Conservation (phyloP, 2,113 vertebrate genomes). For the Triplophysa rosa region DNA sequence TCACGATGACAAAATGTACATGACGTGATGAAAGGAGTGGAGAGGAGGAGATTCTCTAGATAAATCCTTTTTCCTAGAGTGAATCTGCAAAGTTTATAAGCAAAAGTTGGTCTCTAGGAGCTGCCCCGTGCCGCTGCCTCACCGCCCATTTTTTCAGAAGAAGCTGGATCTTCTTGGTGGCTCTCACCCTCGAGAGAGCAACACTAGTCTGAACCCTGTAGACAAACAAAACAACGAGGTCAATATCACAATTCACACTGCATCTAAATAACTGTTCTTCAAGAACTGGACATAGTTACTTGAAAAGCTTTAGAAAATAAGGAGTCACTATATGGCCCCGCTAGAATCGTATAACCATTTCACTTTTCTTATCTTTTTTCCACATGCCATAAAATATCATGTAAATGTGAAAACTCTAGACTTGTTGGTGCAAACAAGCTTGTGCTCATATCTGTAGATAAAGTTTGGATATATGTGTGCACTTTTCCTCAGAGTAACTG, state of each 20-base stretch:
- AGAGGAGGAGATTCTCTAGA: background rate
- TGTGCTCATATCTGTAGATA: too few species aligned
- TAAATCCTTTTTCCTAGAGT: background rate
- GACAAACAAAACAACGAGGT: slow-evolving; percentile 32
- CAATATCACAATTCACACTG: background rate
- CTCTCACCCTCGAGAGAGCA: background rate
- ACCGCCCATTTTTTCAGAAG: slow-evolving; percentile 63
- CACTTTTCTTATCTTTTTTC: too few species aligned
- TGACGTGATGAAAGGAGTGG: background rate
- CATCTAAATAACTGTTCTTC: too few species aligned
- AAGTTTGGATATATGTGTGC: too few species aligned
- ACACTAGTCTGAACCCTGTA: slow-evolving; percentile 47
- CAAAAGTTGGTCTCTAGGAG: slow-evolving; percentile 45
- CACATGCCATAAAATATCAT: too few species aligned
- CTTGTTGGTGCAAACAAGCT: too few species aligned
- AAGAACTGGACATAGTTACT: too few species aligned
- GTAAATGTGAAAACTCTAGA: too few species aligned
- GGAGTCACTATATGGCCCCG: background rate
- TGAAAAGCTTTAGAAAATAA: too few species aligned
- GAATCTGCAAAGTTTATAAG: background rate
- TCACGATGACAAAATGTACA: background rate
- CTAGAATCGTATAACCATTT: background rate
- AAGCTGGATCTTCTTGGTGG: slow-evolving; percentile 38
- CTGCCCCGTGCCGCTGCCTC: slow-evolving; percentile 53
- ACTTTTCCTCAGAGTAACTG: too few species aligned